Conservation (phyloP, 2,113 vertebrate species). For the Rhinogobius similis region DNA sequence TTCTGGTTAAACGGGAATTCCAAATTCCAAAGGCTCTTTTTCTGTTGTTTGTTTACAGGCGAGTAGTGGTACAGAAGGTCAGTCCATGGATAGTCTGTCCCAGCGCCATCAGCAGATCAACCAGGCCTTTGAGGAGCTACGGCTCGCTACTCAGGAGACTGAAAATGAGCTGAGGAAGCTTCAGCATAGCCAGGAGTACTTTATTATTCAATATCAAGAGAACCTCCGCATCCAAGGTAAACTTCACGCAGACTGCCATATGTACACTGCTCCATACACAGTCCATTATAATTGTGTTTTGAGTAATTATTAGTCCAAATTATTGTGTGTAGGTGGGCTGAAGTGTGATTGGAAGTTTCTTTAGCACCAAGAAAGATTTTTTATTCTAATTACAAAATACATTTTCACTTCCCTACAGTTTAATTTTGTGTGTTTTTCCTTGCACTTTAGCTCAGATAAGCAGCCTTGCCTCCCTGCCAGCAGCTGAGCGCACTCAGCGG, state of each 20-base stretch:
- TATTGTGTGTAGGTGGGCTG: too few species aligned
- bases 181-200: constrained; percentile 94
- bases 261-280: background rate
- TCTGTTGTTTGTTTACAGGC: constrained; percentile 68
- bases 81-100: constrained; percentile 85
- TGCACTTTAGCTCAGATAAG: constrained; percentile 83
- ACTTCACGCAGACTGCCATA: background rate
- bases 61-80: constrained; percentile 74
- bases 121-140: constrained; percentile 92
- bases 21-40: background rate
- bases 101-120: constrained; percentile 97
- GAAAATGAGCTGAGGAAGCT: constrained; percentile 92
- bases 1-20: too few species aligned
- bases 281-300: background rate
- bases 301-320: too few species aligned
- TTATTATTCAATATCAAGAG: constrained; percentile 97
- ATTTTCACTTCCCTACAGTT: too few species aligned
- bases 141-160: constrained; percentile 87
- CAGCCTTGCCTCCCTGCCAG: constrained; percentile 83
- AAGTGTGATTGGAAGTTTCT: too few species aligned
- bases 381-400: too few species aligned
- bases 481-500: constrained; percentile 85
- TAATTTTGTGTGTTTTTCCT: background rate
- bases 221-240: constrained; percentile 85
- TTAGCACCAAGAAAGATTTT: background rate